These are phyloP conservation scores for Drosophila aff. DNA, from an alignment of 1,140 invertebrate genomes.

Conservation along the genomic window DNA sequence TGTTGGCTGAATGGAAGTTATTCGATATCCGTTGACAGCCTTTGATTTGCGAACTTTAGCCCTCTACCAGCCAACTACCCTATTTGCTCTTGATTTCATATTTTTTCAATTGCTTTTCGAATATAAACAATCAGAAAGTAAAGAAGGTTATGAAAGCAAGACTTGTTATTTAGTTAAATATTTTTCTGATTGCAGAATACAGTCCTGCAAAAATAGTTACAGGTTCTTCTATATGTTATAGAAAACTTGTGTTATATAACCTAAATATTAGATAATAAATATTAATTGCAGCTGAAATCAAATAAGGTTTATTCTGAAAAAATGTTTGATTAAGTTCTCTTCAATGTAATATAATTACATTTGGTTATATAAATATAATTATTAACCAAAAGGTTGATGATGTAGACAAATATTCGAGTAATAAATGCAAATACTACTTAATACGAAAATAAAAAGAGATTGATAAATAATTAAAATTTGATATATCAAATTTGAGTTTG, in stretches of 20 bases:
- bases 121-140: conserved; percentile 6
- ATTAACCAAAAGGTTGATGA: neutral
- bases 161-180: neutral
- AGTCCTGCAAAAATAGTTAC: neutral
- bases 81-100: conserved; percentile 11
- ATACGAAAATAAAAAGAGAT: neutral
- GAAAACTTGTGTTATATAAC: neutral
- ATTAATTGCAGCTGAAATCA: neutral
- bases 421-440: no score
- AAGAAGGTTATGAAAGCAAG: neutral
- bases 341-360: neutral
- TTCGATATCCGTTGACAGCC: conserved; percentile 37
- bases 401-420: no score
- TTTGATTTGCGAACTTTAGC: conserved; percentile 34
- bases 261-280: neutral
- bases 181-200: neutral
- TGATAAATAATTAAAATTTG: no score
- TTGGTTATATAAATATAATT: neutral
- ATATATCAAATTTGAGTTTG: no score
- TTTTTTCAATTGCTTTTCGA: conserved; percentile 13
- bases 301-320: neutral
- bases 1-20: conserved; percentile 29
- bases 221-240: neutral
- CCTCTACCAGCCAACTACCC: conserved; percentile 3
- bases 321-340: neutral